Conservation (phyloP, 2,888 invertebrate genomes). For the Podabrus alpinus region DNA sequence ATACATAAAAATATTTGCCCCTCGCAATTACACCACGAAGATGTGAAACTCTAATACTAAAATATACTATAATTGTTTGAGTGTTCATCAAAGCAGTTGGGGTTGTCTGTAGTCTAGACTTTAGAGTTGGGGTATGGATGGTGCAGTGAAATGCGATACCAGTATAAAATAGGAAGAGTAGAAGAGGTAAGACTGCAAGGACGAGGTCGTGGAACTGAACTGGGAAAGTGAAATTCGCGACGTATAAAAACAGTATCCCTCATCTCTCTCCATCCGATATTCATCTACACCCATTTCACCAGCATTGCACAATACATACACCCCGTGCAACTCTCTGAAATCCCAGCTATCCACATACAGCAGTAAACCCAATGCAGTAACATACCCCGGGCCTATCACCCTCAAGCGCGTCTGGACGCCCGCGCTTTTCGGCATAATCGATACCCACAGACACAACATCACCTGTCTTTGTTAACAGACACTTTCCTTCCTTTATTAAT, state of each 20-base stretch:
- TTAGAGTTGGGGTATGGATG: constrained; percentile 39
- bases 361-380: constrained; percentile 21
- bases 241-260: constrained; percentile 48
- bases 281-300: constrained; percentile 41
- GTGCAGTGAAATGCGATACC: constrained; percentile 28
- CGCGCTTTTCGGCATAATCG: constrained; percentile 63
- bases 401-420: constrained; percentile 55
- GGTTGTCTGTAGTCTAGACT: constrained; percentile 43
- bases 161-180: constrained; percentile 26
- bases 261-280: constrained; percentile 45
- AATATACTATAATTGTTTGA: constrained; percentile 13
- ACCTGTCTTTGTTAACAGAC: constrained; percentile 17
- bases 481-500: constrained; percentile 2
- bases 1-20: neutral
- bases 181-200: constrained; percentile 42
- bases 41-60: neutral
- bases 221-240: constrained; percentile 54
- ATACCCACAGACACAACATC: constrained; percentile 60
- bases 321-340: constrained; percentile 27
- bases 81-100: constrained; percentile 21
- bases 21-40: neutral
- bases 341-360: constrained; percentile 28
- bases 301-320: constrained; percentile 21
- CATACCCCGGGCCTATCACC: constrained; percentile 36
- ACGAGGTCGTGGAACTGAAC: constrained; percentile 53